These are phyloP conservation scores for Mesitornis unicolor DNA, from an alignment of 2,113 vertebrate genomes.

Conservation along the genomic window DNA sequence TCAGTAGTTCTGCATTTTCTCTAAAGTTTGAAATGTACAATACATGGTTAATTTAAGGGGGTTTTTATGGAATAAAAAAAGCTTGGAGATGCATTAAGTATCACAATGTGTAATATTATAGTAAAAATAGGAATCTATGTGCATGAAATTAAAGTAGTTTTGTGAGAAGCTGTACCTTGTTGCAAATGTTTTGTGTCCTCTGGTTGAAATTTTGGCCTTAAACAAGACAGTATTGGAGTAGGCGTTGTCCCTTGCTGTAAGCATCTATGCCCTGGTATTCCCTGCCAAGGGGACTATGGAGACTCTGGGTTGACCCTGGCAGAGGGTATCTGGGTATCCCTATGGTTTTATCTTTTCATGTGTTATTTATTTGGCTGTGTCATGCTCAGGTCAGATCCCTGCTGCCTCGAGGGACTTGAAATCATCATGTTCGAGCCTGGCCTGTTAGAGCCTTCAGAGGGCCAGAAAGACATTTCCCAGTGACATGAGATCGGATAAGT, in stretches of 20 bases:
- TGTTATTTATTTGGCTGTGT: no score
- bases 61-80: neutral
- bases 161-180: neutral
- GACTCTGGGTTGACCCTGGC: fast-evolving
- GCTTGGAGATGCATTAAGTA: neutral
- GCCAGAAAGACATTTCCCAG: neutral
- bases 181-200: neutral
- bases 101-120: neutral
- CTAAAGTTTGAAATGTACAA: neutral
- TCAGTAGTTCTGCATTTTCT: no score
- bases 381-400: neutral
- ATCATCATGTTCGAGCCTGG: no score
- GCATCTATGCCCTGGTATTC: neutral
- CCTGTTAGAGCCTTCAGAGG: no score
- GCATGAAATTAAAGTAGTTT: neutral
- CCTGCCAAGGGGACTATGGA: neutral
- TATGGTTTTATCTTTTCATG: no score
- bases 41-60: neutral
- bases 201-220: neutral
- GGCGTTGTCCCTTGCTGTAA: fast-evolving
- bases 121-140: neutral
- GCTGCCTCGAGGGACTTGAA: neutral
- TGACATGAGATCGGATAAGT: neutral
- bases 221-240: neutral
- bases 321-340: no score